phyloP scores from a whole-genome alignment of 2,113 vertebrate genomes.

The Sapayoa aenigma region DNA sequence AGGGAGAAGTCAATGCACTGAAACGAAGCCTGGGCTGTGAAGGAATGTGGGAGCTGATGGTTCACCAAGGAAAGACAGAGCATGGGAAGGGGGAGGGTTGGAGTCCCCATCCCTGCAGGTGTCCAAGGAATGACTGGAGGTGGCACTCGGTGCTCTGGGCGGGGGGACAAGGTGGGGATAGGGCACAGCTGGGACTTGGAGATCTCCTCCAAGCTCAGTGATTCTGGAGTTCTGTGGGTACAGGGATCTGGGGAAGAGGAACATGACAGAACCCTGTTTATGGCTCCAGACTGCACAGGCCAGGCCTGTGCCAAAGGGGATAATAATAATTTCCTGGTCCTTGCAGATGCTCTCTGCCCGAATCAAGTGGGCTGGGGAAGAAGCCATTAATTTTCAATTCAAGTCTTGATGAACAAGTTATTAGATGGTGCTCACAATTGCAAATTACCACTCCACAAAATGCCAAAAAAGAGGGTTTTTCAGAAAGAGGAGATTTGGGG shows the following conservation, averaged over 20 bases:
- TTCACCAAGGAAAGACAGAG: not conserved
- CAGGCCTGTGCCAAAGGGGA: not conserved
- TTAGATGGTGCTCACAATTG: not conserved
- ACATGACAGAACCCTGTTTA: not conserved
- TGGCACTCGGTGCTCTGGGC: not conserved
- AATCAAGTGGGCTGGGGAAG: not conserved
- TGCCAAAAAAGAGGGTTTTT: not conserved
- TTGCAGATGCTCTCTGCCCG: not conserved
- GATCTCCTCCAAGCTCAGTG: not conserved
- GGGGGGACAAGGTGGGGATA: not conserved
- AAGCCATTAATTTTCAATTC: not conserved
- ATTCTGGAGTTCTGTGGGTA: not conserved
- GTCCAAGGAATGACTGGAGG: not conserved
- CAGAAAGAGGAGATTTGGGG: not conserved
- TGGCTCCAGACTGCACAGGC: not conserved
- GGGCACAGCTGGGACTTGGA: not conserved
- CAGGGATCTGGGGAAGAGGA: not conserved
- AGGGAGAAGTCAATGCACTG: not conserved
- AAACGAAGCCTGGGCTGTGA: not conserved
- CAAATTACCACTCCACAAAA: not conserved
- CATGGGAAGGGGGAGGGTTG: not conserved
- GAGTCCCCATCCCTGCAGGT: not conserved
- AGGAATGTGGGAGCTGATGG: not conserved
- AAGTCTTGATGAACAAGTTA: not conserved
- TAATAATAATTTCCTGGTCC: not conserved